These are phyloP conservation scores for Columba guinea DNA, from an alignment of 2,797 vertebrate genomes.

Conservation along the genomic window DNA sequence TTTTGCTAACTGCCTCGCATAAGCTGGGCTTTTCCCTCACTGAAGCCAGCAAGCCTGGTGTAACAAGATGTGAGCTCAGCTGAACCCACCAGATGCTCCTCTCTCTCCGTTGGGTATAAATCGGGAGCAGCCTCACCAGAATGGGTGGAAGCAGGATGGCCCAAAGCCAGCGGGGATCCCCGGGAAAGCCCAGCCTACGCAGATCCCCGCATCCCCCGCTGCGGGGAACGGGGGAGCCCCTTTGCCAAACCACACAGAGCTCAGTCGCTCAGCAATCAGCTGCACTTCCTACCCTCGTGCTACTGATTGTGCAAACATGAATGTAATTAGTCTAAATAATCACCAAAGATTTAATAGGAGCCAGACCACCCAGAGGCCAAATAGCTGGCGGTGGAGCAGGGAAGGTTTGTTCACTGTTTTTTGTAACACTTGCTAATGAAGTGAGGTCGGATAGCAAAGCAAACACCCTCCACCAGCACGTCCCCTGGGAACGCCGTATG, in stretches of 20 bases:
- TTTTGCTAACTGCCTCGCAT: neutral
- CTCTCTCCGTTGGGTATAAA: neutral
- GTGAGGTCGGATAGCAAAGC: slow-evolving; percentile 56
- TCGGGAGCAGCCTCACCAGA: neutral
- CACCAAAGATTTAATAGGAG: slow-evolving; percentile 68
- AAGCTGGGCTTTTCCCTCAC: fast-evolving
- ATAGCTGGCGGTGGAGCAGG: slow-evolving; percentile 37
- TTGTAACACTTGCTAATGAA: slow-evolving; percentile 68
- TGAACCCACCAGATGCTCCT: neutral
- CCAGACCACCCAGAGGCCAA: slow-evolving; percentile 71
- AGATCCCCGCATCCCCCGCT: neutral
- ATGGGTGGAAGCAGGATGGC: neutral
- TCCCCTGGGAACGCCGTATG: slow-evolving; percentile 40
- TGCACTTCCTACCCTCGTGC: slow-evolving; percentile 55
- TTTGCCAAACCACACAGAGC: slow-evolving; percentile 57
- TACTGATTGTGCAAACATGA: slow-evolving; percentile 73
- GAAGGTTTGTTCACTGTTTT: slow-evolving; percentile 59
- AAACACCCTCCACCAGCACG: slow-evolving; percentile 51
- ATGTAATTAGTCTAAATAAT: slow-evolving; percentile 72
- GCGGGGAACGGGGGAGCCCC: neutral
- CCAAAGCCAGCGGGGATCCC: slow-evolving; percentile 8
- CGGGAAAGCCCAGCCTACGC: neutral
- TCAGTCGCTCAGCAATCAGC: slow-evolving; percentile 61
- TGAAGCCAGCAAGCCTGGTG: neutral
- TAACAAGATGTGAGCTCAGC: fast-evolving